Evolutionary conservation across 2,888 invertebrate species (phyloP).

Genomic region (Drosophila sordidula): DNA sequence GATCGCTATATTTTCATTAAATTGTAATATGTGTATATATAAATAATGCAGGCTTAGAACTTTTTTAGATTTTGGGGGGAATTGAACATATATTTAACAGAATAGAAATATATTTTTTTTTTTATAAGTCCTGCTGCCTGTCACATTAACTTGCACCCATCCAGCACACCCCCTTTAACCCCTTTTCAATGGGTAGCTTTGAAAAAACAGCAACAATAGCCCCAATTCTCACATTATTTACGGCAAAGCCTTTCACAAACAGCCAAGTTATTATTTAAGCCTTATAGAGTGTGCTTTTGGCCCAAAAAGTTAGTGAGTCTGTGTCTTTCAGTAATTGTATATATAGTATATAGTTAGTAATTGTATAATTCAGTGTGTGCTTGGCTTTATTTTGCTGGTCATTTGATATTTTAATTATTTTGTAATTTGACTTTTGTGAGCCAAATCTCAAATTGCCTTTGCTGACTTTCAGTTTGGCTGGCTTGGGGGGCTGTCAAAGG

Average conservation of each 20-base stretch:
- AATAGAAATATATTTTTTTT: too few relatives aligned
- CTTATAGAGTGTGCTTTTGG: slow-evolving; percentile 13
- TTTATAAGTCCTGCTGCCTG: too few relatives aligned
- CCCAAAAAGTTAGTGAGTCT: slow-evolving; percentile 15
- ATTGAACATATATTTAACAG: too few relatives aligned
- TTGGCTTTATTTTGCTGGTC: slow-evolving; percentile 35
- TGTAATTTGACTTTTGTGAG: slow-evolving; percentile 55
- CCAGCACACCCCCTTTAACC: neutral
- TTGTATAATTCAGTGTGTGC: slow-evolving; percentile 9
- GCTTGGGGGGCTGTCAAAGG: neutral
- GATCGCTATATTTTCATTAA: too few relatives aligned
- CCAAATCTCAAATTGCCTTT: slow-evolving; percentile 60
- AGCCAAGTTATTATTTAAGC: slow-evolving; percentile 28
- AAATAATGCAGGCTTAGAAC: too few relatives aligned
- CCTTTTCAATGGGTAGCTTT: neutral
- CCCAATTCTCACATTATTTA: slow-evolving; percentile 64
- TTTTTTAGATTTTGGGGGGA: too few relatives aligned
- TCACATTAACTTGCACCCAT: neutral
- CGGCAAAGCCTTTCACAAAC: slow-evolving; percentile 64
- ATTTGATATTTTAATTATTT: slow-evolving; percentile 66
- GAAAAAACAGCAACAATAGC: slow-evolving; percentile 49
- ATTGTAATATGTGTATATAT: too few relatives aligned
- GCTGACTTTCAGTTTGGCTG: slow-evolving; percentile 71
- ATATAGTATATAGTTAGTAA: slow-evolving; percentile 4
- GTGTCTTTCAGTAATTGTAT: slow-evolving; percentile 15